Conservation (phyloP, 2,888 invertebrate genomes). For the Drosophila neonasuta region DNA sequence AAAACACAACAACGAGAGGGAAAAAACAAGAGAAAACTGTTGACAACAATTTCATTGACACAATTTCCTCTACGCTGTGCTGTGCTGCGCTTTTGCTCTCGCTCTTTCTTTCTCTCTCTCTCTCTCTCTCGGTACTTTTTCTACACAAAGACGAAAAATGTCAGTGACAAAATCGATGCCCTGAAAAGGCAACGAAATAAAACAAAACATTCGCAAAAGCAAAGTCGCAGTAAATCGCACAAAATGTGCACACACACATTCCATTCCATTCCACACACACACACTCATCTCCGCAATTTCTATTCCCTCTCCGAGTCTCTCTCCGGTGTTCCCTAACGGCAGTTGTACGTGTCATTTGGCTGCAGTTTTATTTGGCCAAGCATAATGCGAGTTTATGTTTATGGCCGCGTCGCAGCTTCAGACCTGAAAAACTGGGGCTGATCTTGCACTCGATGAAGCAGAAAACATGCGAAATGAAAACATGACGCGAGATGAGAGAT, state of each 20-base stretch:
- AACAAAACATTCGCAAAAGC: slow-evolving; percentile 61
- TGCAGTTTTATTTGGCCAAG: slow-evolving; percentile 69
- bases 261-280: neutral
- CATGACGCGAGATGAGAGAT: slow-evolving; percentile 24
- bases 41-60: slow-evolving; percentile 70
- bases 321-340: slow-evolving; percentile 14
- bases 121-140: slow-evolving; percentile 1
- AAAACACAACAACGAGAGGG: neutral
- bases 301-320: neutral
- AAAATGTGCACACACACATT: slow-evolving; percentile 41
- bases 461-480: slow-evolving; percentile 55
- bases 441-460: slow-evolving; percentile 71
- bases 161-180: slow-evolving; percentile 71
- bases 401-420: slow-evolving; percentile 35
- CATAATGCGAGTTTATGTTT: slow-evolving; percentile 73
- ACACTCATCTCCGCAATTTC: neutral
- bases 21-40: slow-evolving; percentile 48
- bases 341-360: slow-evolving; percentile 73
- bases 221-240: slow-evolving; percentile 69
- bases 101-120: slow-evolving; percentile 10
- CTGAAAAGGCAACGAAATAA: slow-evolving; percentile 68
- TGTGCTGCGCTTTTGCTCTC: neutral
- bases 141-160: slow-evolving; percentile 51
- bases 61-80: slow-evolving; percentile 37
- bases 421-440: slow-evolving; percentile 47